Base-by-base conservation (phyloP, 2,113 vertebrate genomes). In the Plectropomus leopardus region DNA sequence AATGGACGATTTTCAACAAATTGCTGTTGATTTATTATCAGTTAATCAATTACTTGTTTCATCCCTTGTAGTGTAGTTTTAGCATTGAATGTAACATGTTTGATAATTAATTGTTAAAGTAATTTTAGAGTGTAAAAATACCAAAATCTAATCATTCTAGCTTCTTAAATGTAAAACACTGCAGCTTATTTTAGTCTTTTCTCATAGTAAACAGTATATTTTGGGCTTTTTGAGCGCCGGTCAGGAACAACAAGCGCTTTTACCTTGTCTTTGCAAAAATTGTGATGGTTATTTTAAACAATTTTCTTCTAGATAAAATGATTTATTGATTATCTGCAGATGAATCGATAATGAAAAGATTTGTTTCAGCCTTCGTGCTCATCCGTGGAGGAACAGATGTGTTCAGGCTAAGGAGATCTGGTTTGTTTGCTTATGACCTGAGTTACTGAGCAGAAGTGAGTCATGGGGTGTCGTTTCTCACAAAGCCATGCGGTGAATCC, bases 361-460 rank as follows among this genome's bases (percentile, higher is more conserved):
- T 19, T n/a, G n/a, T n/a, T n/a, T n/a, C 8, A 30, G 21, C 19
- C 1, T 3, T 8, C 7, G 19, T 34, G 17, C 19, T 30, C 10
- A 15, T 23, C 32, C 42, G 17, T 5, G 36, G 50, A 36, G 16
- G 17, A 53, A 26, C 28, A n/a, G 21, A 54, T 23, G 64, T 16
- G 19, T 24, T 2, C 1, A 9, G 19, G 63, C 45, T 30, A 6
- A 26, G 51, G 45, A 71, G 28, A 70, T 53, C 44, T 23, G 23
- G 0, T 63, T 72, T 60, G 69, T 67, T 28, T 34, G 48, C 61
- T 53, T 23, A 24, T 69, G 44, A 76, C 17, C 47, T 19, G 61
- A 48, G 54, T 65, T 60, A 7, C 1, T 73, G 55, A 67, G n/a
- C n/a, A n/a, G n/a, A n/a, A n/a, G 63, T 80, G 78, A 89, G 78